Conservation (phyloP, 2,113 vertebrate species). For the Aptenodytes patagonicus region DNA sequence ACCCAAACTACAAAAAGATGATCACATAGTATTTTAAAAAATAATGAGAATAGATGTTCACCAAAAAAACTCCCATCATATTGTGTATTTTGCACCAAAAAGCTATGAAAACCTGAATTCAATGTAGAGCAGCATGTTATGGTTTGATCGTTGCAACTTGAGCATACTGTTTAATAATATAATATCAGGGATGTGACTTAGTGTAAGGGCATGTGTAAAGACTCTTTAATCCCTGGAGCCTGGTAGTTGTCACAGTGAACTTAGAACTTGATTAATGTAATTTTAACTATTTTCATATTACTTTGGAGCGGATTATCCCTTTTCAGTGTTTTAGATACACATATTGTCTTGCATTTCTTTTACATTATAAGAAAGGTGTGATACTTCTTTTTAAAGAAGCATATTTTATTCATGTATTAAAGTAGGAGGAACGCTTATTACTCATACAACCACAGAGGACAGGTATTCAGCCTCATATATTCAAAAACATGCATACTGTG, state of each 20-base stretch:
- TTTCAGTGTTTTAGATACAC: background rate
- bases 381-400: background rate
- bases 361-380: background rate
- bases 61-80: background rate
- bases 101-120: background rate
- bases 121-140: background rate
- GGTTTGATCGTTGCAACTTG: background rate
- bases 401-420: background rate
- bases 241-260: background rate
- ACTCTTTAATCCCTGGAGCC: background rate
- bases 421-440: background rate
- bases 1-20: background rate
- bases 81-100: background rate
- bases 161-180: background rate
- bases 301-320: background rate
- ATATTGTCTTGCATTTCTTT: background rate
- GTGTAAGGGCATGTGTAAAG: background rate
- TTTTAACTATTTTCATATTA: background rate
- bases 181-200: background rate
- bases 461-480: background rate
- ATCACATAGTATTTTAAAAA: no score
- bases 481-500: background rate
- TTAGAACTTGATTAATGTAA: background rate
- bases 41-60: background rate
- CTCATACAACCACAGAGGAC: background rate